Evolutionary conservation across 2,797 vertebrate species (phyloP).

Genomic region (Hydrophis major): DNA sequence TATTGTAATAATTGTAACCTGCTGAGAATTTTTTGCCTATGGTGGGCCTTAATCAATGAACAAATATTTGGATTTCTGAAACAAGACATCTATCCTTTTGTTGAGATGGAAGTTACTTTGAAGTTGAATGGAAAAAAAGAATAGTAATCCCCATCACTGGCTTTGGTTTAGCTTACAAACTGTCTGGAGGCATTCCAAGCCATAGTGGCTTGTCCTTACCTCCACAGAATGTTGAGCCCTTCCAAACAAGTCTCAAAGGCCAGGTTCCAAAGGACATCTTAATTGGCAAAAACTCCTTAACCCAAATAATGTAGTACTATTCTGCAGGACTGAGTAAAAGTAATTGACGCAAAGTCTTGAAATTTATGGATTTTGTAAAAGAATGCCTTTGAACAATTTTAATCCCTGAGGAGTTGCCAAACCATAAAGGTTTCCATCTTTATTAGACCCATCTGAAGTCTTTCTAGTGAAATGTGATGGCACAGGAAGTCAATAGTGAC

Average conservation of each 20-base stretch:
- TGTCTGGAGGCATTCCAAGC: not conserved
- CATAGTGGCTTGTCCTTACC: not conserved
- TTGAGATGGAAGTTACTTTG: not conserved
- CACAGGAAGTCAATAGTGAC: not conserved
- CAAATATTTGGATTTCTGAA: not conserved
- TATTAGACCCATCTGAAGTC: not conserved
- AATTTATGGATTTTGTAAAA: not conserved
- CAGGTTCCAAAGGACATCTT: not conserved
- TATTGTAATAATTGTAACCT: not conserved
- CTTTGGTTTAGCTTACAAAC: not conserved
- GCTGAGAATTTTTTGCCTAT: not conserved
- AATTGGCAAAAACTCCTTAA: not conserved
- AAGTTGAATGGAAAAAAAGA: not conserved
- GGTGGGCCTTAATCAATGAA: not conserved
- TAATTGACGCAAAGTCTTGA: not conserved
- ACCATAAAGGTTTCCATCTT: not conserved
- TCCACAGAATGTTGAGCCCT: not conserved
- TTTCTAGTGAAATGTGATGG: not conserved
- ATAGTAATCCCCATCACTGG: not conserved
- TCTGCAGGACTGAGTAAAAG: not conserved
- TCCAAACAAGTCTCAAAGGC: not conserved
- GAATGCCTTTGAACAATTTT: not conserved
- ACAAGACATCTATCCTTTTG: not conserved
- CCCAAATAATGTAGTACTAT: not conserved
- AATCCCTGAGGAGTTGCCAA: not conserved